phyloP scores from a whole-genome alignment of 2,797 vertebrate species.

The Anguilla megastoma region DNA sequence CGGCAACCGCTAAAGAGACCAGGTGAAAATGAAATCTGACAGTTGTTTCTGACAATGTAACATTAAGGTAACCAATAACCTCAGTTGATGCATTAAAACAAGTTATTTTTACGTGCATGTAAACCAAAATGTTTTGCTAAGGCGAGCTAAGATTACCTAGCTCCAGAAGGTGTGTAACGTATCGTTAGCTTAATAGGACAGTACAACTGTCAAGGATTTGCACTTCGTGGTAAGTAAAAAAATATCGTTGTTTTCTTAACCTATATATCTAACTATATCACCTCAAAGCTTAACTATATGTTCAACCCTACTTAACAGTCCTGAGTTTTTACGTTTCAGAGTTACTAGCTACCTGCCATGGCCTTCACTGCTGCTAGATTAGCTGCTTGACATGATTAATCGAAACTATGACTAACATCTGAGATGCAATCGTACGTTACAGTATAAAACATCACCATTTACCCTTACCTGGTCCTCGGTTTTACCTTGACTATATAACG shows the following conservation, averaged over 20 bases:
- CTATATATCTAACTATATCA: neutral
- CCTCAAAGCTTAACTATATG: neutral
- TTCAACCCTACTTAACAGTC: neutral
- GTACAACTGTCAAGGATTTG: neutral
- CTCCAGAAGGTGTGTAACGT: neutral
- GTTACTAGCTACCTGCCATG: neutral
- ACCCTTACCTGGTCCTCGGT: too few relatives aligned
- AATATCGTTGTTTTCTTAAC: neutral
- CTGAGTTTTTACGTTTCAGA: neutral
- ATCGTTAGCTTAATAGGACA: neutral
- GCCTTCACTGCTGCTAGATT: neutral
- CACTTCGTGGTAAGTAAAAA: constrained; percentile 1
- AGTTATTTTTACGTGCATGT: neutral
- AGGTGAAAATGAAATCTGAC: constrained; percentile 11
- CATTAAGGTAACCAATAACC: neutral
- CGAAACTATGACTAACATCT: neutral
- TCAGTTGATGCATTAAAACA: neutral
- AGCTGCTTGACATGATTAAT: neutral
- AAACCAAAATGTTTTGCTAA: neutral
- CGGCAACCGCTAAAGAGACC: neutral
- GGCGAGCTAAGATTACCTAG: neutral
- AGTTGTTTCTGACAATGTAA: constrained; percentile 19
- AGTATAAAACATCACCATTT: too few relatives aligned
- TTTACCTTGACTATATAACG: too few relatives aligned
- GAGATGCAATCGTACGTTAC: too few relatives aligned